These are phyloP conservation scores for Microchirus variegatus DNA, from an alignment of 2,797 vertebrate genomes.

Conservation along the genomic window DNA sequence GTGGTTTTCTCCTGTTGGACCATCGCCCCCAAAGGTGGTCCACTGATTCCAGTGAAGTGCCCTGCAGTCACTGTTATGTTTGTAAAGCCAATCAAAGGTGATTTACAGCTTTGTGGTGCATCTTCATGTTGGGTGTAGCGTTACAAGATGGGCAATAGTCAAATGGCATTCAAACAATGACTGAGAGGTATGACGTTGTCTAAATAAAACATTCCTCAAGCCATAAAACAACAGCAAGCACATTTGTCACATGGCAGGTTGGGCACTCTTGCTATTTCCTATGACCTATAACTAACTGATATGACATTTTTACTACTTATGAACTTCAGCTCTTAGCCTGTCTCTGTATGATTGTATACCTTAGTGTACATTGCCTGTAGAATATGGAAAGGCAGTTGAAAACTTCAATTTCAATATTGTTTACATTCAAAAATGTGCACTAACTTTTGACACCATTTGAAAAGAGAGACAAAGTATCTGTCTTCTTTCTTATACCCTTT, in stretches of 20 bases:
- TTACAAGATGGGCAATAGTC: too few relatives aligned
- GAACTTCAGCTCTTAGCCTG: background rate
- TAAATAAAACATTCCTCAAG: too few relatives aligned
- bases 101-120: background rate
- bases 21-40: background rate
- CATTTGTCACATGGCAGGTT: too few relatives aligned
- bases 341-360: background rate
- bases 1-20: background rate
- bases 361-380: background rate
- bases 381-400: background rate
- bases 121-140: background rate
- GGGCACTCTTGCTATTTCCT: background rate
- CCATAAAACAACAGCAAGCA: too few relatives aligned
- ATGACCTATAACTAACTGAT: background rate
- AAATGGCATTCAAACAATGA: too few relatives aligned
- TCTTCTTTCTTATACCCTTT: slow-evolving; percentile 30
- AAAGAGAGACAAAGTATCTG: background rate
- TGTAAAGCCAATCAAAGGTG: background rate
- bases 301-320: background rate
- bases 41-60: too few relatives aligned
- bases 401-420: background rate
- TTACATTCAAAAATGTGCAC: slow-evolving; percentile 20
- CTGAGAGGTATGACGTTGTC: too few relatives aligned
- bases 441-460: too few relatives aligned
- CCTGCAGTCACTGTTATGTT: background rate